Percentiles rank a stretch among this genome's conserved stretches.
phyloP scores from a whole-genome alignment of 2,113 vertebrate species.

The Toxotes chatareus region DNA sequence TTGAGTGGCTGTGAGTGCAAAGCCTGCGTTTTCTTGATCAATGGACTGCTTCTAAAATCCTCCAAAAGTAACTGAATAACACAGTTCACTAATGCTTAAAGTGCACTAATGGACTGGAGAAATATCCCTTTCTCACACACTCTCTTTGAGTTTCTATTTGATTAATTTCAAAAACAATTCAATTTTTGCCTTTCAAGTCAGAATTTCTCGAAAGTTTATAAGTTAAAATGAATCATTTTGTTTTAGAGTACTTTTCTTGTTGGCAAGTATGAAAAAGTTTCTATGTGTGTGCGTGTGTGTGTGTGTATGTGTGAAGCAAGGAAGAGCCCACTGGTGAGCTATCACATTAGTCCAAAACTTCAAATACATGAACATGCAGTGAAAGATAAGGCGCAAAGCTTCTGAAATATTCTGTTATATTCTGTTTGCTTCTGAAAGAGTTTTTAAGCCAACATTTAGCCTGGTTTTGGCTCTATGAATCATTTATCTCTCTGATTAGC shows the following conservation, averaged over 20 bases:
- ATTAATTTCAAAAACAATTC: conserved; percentile 70
- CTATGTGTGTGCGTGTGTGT: neutral
- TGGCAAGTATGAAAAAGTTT: conserved; percentile 24
- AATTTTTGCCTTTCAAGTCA: conserved; percentile 59
- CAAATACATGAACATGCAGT: conserved; percentile 6
- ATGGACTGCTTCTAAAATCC: conserved; percentile 65
- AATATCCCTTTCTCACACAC: conserved; percentile 53
- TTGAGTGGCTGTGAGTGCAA: conserved; percentile 63
- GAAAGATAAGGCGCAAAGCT: conserved; percentile 8
- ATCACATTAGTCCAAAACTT: conserved; percentile 28
- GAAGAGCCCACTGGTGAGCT: conserved; percentile 25
- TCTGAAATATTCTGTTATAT: neutral
- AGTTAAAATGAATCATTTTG: conserved; percentile 31
- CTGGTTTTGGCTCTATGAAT: conserved; percentile 8
- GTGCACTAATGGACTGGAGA: conserved; percentile 75
- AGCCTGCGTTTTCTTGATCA: conserved; percentile 65
- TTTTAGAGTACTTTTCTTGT: conserved; percentile 38
- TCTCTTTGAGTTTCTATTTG: conserved; percentile 57
- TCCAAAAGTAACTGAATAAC: conserved; percentile 74
- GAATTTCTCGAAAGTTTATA: conserved; percentile 48
- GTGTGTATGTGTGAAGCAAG: conserved; percentile 17
- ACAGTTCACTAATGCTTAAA: conserved; percentile 60
- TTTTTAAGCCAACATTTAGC: conserved; percentile 16
- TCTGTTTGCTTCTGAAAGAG: neutral
- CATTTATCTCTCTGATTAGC: conserved; percentile 28